Evolutionary conservation across 2,888 invertebrate genomes (phyloP).

Genomic region (Melanchra persicariae): DNA sequence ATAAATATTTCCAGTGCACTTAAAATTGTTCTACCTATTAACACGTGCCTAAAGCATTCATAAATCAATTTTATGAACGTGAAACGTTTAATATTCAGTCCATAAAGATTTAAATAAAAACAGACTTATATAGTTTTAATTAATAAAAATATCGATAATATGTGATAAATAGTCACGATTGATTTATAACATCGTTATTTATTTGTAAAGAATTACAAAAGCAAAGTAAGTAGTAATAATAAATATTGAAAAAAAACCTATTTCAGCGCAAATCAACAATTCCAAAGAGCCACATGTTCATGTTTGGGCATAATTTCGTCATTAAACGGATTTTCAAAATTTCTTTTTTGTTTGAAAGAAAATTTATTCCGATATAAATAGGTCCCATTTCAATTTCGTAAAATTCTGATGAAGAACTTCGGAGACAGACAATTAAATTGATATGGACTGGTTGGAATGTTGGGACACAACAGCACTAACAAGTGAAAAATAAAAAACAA

Average conservation of each 20-base stretch:
- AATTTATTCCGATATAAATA: too few species aligned
- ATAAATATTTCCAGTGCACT: constrained; percentile 1
- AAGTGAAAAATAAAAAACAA: too few species aligned
- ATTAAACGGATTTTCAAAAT: too few species aligned
- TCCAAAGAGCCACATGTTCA: too few species aligned
- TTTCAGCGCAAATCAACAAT: not conserved
- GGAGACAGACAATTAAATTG: too few species aligned
- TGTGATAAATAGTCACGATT: not conserved
- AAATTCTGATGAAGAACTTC: too few species aligned
- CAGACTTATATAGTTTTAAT: not conserved
- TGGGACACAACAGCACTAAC: too few species aligned
- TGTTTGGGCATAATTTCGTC: too few species aligned
- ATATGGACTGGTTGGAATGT: too few species aligned
- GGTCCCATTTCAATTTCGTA: too few species aligned
- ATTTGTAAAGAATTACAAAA: not conserved
- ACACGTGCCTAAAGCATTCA: constrained; percentile 15
- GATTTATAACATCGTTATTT: constrained; percentile 11
- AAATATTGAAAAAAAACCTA: too few species aligned
- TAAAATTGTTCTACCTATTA: constrained; percentile 18
- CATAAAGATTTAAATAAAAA: not conserved
- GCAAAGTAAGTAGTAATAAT: not conserved
- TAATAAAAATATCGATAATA: not conserved
- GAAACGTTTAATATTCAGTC: not conserved
- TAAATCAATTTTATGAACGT: constrained; percentile 32
- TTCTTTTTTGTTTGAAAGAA: too few species aligned